A percentile compares a stretch with the other conserved stretches of the same genome.
These are phyloP conservation scores for Hirtodrosophila alboralis DNA, from an alignment of 2,888 invertebrate species.

Conservation along the genomic window DNA sequence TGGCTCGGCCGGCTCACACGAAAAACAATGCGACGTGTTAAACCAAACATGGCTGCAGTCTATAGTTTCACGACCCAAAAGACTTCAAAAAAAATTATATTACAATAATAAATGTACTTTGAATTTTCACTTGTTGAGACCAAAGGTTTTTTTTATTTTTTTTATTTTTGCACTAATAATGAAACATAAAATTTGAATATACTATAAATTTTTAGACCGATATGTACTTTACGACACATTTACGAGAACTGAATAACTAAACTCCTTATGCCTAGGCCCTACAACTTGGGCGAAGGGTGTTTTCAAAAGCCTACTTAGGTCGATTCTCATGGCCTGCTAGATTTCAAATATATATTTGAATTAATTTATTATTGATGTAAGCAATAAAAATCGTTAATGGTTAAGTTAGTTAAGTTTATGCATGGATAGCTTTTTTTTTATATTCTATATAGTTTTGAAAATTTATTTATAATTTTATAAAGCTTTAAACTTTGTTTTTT, in stretches of 20 bases:
- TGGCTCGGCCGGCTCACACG: constrained; percentile 16
- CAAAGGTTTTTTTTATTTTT: constrained; percentile 5
- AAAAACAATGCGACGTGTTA: constrained; percentile 52
- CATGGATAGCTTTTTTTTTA: background rate
- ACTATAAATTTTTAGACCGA: constrained; percentile 46
- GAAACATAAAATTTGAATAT: constrained; percentile 32
- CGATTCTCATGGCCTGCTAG: constrained; percentile 14
- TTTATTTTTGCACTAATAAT: constrained; percentile 5
- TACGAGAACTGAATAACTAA: constrained; percentile 36
- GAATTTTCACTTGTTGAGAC: constrained; percentile 8
- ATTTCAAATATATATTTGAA: background rate
- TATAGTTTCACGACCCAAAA: background rate
- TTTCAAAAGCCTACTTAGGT: constrained; percentile 23
- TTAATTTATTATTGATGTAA: no score
- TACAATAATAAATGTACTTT: no score
- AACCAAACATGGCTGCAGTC: constrained; percentile 54
- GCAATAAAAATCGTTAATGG: no score
- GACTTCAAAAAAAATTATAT: no score
- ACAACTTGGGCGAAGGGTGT: background rate
- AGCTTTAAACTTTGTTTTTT: constrained; percentile 4
- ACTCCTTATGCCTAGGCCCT: no score
- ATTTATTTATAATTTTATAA: no score
- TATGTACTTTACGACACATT: constrained; percentile 53
- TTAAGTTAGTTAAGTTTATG: no score
- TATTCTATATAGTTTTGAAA: constrained; percentile 1